Evolutionary conservation across 2,113 vertebrate genomes (phyloP).

Genomic region (Genyomyrus donnyi): DNA sequence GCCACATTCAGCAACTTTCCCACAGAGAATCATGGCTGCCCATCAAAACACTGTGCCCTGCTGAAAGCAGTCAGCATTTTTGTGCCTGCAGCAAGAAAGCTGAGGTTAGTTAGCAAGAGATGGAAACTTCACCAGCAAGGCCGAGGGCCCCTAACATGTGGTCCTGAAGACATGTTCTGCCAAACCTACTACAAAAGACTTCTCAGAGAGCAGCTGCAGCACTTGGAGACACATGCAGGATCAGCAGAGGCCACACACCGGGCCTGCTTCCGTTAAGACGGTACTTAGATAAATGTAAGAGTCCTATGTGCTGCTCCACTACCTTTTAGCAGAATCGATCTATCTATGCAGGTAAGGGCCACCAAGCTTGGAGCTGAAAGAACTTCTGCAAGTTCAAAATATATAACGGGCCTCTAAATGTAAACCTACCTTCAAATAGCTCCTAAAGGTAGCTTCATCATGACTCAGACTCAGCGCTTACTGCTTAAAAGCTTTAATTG

Average conservation of each 20-base stretch:
- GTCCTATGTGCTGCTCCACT: background rate
- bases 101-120: slow-evolving; percentile 20
- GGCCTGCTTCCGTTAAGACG: background rate
- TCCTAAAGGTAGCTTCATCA: background rate
- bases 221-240: background rate
- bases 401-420: background rate
- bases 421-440: background rate
- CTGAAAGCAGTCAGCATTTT: slow-evolving; percentile 23
- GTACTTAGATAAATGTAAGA: background rate
- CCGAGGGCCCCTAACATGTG: slow-evolving; percentile 20
- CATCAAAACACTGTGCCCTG: slow-evolving; percentile 28
- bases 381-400: background rate
- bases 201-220: slow-evolving; percentile 7
- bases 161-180: slow-evolving; percentile 12
- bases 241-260: background rate
- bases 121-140: slow-evolving; percentile 28
- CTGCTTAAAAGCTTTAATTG: background rate
- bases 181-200: slow-evolving; percentile 11
- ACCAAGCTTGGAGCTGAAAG: background rate
- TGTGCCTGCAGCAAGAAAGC: slow-evolving; percentile 27
- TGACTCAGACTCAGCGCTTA: background rate
- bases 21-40: slow-evolving; percentile 19
- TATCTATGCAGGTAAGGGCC: background rate
- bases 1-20: slow-evolving; percentile 27
- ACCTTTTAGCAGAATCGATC: background rate